Evolutionary conservation across 1,140 invertebrate species (phyloP).

Genomic region (Psix sp.): DNA sequence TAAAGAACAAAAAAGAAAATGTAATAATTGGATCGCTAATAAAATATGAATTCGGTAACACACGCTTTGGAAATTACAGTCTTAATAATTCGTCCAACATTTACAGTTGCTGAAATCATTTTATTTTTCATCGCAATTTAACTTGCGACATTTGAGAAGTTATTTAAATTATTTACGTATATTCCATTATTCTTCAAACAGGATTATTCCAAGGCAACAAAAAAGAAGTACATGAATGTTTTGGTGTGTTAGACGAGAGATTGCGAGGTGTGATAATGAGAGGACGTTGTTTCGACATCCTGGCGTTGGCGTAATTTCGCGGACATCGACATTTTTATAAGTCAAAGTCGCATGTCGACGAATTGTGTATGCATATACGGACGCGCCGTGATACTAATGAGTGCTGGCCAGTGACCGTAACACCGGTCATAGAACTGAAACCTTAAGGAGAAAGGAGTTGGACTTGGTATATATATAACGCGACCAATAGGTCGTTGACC

Average conservation of each 20-base stretch:
- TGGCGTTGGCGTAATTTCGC: constrained; percentile 24
- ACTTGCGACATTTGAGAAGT: too few species aligned
- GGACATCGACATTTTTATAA: constrained; percentile 18
- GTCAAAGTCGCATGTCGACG: constrained; percentile 30
- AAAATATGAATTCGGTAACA: too few species aligned
- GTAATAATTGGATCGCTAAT: too few species aligned
- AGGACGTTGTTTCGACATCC: constrained; percentile 44
- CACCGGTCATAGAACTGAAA: constrained; percentile 62
- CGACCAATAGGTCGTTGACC: constrained; percentile 60
- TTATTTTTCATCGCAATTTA: too few species aligned
- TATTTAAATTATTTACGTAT: too few species aligned
- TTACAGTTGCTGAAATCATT: too few species aligned
- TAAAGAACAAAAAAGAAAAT: too few species aligned
- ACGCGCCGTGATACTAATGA: constrained; percentile 42
- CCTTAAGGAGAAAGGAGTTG: constrained; percentile 65
- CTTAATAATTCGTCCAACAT: too few species aligned
- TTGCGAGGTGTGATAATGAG: constrained; percentile 27
- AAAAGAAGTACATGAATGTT: neutral
- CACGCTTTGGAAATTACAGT: too few species aligned
- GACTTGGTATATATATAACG: constrained; percentile 55
- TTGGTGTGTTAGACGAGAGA: constrained; percentile 16
- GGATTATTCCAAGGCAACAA: too few species aligned
- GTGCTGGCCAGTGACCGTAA: constrained; percentile 55
- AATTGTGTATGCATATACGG: constrained; percentile 16
- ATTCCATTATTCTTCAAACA: too few species aligned